phyloP scores from a whole-genome alignment of 2,113 vertebrate species.

The Aspiorhynchus laticeps region DNA sequence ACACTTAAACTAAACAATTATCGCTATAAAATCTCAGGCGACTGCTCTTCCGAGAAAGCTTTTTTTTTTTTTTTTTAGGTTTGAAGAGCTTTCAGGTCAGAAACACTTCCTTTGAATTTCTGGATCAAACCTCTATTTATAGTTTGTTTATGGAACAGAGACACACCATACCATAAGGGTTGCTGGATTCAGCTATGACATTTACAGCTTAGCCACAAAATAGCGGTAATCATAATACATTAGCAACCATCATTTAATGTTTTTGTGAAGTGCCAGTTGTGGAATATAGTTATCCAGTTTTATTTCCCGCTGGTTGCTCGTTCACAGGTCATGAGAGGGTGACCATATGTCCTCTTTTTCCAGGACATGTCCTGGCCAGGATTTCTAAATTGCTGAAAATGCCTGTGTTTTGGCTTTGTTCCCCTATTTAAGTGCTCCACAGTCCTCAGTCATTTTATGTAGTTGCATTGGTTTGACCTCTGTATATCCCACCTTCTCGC shows the following conservation, averaged over 20 bases:
- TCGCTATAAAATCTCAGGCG: neutral
- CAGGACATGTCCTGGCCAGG: too few species aligned
- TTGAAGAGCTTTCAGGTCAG: neutral
- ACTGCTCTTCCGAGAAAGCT: neutral
- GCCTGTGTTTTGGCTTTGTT: too few species aligned
- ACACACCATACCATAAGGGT: neutral
- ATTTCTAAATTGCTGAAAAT: too few species aligned
- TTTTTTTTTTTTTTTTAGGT: neutral
- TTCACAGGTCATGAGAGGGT: neutral
- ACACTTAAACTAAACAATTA: conserved; percentile 16
- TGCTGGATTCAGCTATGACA: neutral
- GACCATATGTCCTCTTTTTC: too few species aligned
- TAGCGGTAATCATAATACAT: neutral
- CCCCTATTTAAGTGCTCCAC: too few species aligned
- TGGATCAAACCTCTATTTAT: conserved; percentile 33
- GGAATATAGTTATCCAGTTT: neutral
- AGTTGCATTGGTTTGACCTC: too few species aligned
- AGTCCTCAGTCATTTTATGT: too few species aligned
- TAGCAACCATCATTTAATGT: neutral
- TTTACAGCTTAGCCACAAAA: neutral
- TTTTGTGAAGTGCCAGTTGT: neutral
- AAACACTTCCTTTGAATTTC: conserved; percentile 41
- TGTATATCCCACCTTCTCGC: too few species aligned
- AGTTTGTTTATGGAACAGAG: neutral
- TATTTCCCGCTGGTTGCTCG: neutral